Percentiles rank a stretch among this genome's conserved stretches.
phyloP scores from a whole-genome alignment of 2,113 vertebrate genomes.

The Oenanthe oenanthe region DNA sequence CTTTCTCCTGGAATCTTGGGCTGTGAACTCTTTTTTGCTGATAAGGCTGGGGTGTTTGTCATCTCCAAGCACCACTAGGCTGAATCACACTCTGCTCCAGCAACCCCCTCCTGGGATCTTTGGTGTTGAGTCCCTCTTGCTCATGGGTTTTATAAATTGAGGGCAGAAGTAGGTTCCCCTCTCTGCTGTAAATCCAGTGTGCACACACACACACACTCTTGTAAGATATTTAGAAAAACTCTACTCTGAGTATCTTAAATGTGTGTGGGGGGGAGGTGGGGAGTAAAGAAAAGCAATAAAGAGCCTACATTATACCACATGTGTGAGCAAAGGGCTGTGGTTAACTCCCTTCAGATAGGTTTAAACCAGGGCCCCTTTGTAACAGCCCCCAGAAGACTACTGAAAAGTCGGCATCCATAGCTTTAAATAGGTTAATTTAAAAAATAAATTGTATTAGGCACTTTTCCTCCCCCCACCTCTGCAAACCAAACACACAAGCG shows the following conservation, averaged over 20 bases:
- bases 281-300: constrained; percentile 67
- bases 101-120: background rate
- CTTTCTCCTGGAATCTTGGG: background rate
- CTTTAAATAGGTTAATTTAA: constrained; percentile 62
- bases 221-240: constrained; percentile 48
- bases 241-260: background rate
- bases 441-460: constrained; percentile 59
- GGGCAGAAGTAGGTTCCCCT: constrained; percentile 17
- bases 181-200: background rate
- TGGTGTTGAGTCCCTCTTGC: background rate
- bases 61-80: background rate
- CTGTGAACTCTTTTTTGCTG: background rate
- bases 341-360: constrained; percentile 69
- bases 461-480: background rate
- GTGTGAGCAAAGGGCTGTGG: constrained; percentile 51
- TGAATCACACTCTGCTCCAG: background rate
- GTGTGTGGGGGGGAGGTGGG: background rate
- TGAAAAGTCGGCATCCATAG: constrained; percentile 54
- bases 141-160: background rate
- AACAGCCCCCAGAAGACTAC: constrained; percentile 63
- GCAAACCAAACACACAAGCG: constrained; percentile 18
- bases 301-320: constrained; percentile 59
- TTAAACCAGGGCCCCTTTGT: constrained; percentile 60
- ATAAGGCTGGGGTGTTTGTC: background rate
- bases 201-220: constrained; percentile 11